These are phyloP conservation scores for Drosophila bocqueti DNA, from an alignment of 1,140 invertebrate genomes.

Conservation along the genomic window DNA sequence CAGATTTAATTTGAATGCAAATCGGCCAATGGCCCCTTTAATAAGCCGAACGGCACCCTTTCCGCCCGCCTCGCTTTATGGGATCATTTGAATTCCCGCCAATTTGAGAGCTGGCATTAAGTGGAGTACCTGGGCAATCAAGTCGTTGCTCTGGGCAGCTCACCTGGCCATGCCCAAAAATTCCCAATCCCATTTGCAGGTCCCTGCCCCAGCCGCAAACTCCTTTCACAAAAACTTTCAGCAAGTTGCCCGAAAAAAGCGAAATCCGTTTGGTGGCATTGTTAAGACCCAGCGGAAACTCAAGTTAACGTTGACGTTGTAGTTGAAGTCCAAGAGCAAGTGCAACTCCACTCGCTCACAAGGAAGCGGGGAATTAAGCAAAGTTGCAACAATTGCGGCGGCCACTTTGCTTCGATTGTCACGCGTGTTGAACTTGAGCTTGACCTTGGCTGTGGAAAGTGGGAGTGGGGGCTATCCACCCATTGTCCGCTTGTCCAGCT, in stretches of 20 bases:
- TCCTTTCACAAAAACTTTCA: conserved; percentile 67
- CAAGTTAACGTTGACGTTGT: conserved; percentile 1
- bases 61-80: conserved; percentile 5
- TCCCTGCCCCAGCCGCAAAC: conserved; percentile 25
- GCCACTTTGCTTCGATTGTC: conserved; percentile 38
- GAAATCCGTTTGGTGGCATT: conserved; percentile 42
- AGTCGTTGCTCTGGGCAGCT: conserved; percentile 44
- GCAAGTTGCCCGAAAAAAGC: conserved; percentile 37
- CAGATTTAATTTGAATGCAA: conserved; percentile 1
- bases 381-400: conserved; percentile 27
- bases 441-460: conserved; percentile 68
- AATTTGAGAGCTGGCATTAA: conserved; percentile 14
- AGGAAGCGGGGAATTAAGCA: conserved; percentile 70
- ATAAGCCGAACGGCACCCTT: conserved; percentile 22
- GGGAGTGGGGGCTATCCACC: conserved; percentile 22
- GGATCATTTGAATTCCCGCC: conserved; percentile 13
- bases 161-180: conserved; percentile 23
- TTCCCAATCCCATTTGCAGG: conserved; percentile 19
- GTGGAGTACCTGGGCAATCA: conserved; percentile 26
- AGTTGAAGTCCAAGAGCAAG: conserved; percentile 31
- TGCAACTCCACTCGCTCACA: conserved; percentile 42
- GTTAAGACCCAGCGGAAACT: conserved; percentile 58
- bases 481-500: conserved; percentile 19
- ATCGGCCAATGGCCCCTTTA: conserved; percentile 12
- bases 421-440: conserved; percentile 77